Conservation (phyloP, 2,113 vertebrate genomes). For the Pterocles burchelli region DNA sequence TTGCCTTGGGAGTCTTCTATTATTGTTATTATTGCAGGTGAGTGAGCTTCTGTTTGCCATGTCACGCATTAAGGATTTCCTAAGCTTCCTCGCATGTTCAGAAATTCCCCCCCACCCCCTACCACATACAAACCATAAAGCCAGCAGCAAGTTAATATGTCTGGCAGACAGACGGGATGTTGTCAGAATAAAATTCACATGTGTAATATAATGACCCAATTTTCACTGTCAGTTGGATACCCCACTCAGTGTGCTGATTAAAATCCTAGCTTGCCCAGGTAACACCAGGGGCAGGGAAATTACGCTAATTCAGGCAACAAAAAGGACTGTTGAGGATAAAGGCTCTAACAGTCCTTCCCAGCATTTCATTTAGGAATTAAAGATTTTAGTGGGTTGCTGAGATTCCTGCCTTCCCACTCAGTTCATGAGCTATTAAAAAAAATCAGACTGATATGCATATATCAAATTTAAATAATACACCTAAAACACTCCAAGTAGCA, state of each 20-base stretch:
- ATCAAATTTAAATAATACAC: background rate
- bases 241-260: background rate
- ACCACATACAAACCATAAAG: background rate
- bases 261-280: background rate
- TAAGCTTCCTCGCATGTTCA: background rate
- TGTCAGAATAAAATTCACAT: background rate
- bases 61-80: background rate
- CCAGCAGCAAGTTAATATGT: background rate
- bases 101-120: background rate
- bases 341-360: background rate
- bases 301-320: background rate
- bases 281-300: background rate
- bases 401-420: background rate
- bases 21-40: background rate
- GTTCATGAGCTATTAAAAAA: background rate
- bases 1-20: background rate
- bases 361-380: conserved; percentile 1
- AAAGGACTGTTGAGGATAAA: background rate
- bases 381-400: background rate
- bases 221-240: background rate
- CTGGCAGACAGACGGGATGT: background rate
- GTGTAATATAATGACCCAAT: background rate
- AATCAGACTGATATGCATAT: background rate
- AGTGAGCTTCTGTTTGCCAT: background rate
- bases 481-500: background rate